Base-by-base conservation (phyloP, 2,888 invertebrate genomes). In the Euspilapteryx auroguttella region DNA sequence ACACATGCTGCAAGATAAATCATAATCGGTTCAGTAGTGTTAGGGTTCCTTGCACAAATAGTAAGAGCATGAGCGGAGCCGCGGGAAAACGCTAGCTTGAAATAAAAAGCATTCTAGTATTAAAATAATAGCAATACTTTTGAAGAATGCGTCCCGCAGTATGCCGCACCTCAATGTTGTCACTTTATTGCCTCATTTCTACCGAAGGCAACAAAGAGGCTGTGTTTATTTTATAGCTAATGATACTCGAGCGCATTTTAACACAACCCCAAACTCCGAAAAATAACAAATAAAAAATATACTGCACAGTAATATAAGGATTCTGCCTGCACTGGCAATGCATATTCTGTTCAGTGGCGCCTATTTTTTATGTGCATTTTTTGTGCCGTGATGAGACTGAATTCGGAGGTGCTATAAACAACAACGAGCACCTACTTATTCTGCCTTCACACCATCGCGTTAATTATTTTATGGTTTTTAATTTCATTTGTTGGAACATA, bases 231-330 rank as follows among this genome's bases (percentile, higher is more conserved):
- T 71, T 71, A 75, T 71, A 66, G 68, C 62, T 69, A 69, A 75
- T 71, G 64, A 68, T 71, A 57, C 55, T 68, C 64, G 73, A 73
- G 73, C 66, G 69, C 68, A 73, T 75, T 73, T 73, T 75, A 73
- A 75, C 73, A 75, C 73, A 64, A 51, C 47, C 55, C 55, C 55
- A 41, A 55, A 48, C 47, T 52, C 50, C 56, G 55, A 56, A 63
- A 71, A 57, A 55, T 51, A 48, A 44, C 44, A 42, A 34, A 44
- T 63, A 71, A 73, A 71, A 73, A 73, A 65, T 56, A 55, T 49
- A 51, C 55, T 52, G 62, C 63, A 61, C 52, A 46, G 45, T 51
- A 63, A 61, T 61, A 64, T 64, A 68, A 57, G 54, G 53, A 51
- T 43, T 47, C 46, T 48, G 26, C 27, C 24, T 44, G 54, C 53